Percentiles rank a stretch among this genome's conserved stretches.
Conservation (phyloP, 2,888 invertebrate genomes). For the Uropetala carovei region DNA sequence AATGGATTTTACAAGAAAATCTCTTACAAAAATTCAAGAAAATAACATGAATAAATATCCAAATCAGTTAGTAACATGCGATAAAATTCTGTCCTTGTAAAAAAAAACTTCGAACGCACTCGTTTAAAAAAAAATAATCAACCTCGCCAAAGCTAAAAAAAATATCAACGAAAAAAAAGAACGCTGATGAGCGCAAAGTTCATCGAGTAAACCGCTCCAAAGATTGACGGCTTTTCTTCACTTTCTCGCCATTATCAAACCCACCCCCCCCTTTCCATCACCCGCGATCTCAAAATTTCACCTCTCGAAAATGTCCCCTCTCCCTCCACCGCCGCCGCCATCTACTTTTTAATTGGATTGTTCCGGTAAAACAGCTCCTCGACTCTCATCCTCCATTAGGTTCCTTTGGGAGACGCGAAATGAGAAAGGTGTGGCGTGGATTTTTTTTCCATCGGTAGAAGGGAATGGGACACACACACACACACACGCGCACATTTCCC, state of each 20-base stretch:
- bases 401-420: not conserved
- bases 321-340: not conserved
- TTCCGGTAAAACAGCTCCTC: not conserved
- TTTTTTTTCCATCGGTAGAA: not conserved
- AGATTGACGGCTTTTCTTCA: not conserved
- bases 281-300: not conserved
- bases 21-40: too few species aligned
- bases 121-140: too few species aligned
- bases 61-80: too few species aligned
- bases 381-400: slow-evolving; percentile 13
- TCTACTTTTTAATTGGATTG: slow-evolving; percentile 30
- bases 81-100: too few species aligned
- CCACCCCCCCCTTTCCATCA: not conserved
- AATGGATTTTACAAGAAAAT: too few species aligned
- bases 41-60: too few species aligned
- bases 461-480: not conserved
- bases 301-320: not conserved
- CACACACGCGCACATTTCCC: too few species aligned
- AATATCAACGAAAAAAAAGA: too few species aligned
- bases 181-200: not conserved
- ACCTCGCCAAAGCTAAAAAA: too few species aligned
- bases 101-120: too few species aligned
- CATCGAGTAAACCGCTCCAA: not conserved
- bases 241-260: not conserved
- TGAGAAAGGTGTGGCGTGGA: not conserved